Base-by-base conservation (phyloP, 2,797 vertebrate species). In the Pelobates cultripes region DNA sequence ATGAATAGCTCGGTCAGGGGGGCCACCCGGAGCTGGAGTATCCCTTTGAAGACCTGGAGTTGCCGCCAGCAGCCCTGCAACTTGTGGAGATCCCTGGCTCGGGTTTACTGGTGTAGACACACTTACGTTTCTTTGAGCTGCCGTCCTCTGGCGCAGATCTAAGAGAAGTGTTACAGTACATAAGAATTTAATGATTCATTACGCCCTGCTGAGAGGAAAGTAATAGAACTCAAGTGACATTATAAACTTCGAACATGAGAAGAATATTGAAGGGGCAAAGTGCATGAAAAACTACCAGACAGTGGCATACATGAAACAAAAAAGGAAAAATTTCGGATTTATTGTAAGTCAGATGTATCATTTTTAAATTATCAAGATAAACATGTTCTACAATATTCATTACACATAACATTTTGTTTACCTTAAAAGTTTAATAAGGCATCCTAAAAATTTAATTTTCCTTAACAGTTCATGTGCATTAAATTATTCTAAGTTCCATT, bases 61-160 rank as follows among this genome's bases (percentile, higher is more conserved):
- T 85, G 89, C 90, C 86, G 91, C 90, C 90, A 92, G 90, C 66
- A 92, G 90, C 86, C 87, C 87, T 0, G 89, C 87, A 77, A 94
- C 91, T 80, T 94, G 96, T 67, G 93, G 89, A 84, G 92, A 91
- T 28, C 89, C 89, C 85, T 90, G 91, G 70, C 87, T 90, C 77
- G 91, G 83, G 84, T 85, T 85, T 13, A 73, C 87, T 87, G 95
- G 91, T 79, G 77, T 78, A 73, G 87, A 83, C 0, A 84, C 43
- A 87, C 91, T 90, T 86, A 91, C 77, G 70, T 91, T 94, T 89
- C 94, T 94, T 90, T 95, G 96, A 85, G 93, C 89, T 68, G 94
- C 88, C 79, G 93, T 94, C 78, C 98, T 94, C 87, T 99, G 98
- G 87, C 96, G 97, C 75, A 99, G 93, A 88, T 99, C 98, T 84